phyloP scores from a whole-genome alignment of 2,888 invertebrate species.

The Chrysodeixis includens region DNA sequence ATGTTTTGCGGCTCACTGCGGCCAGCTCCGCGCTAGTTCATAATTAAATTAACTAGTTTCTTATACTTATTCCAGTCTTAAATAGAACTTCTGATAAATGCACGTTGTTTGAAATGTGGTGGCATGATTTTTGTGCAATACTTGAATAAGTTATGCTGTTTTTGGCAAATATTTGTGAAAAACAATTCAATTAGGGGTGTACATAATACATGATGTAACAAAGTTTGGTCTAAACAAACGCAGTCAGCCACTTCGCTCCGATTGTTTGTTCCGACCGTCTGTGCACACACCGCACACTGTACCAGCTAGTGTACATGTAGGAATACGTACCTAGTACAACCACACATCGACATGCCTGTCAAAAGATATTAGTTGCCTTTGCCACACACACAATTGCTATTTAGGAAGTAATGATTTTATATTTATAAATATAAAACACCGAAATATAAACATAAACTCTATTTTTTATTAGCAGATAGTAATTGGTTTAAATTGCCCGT shows the following conservation, averaged over 20 bases:
- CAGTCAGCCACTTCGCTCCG: conserved; percentile 61
- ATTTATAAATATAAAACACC: too few species aligned
- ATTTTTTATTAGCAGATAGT: too few species aligned
- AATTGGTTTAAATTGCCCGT: too few species aligned
- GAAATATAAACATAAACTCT: too few species aligned
- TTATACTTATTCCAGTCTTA: conserved; percentile 5
- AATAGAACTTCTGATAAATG: conserved; percentile 4
- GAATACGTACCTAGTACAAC: background rate
- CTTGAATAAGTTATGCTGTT: background rate
- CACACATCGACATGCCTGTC: background rate
- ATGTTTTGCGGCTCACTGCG: background rate
- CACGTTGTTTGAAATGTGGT: background rate
- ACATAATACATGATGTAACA: conserved; percentile 67
- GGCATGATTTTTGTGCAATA: background rate
- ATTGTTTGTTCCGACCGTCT: conserved; percentile 69
- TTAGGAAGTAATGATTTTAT: too few species aligned
- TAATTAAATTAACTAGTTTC: background rate
- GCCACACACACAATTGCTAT: too few species aligned
- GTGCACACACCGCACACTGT: conserved; percentile 46
- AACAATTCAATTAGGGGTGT: conserved; percentile 70
- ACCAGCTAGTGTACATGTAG: conserved; percentile 4
- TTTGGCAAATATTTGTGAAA: conserved; percentile 66
- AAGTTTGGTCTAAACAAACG: conserved; percentile 62
- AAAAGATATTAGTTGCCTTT: background rate
- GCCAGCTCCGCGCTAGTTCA: conserved; percentile 10